Base-by-base conservation (phyloP, 1,140 invertebrate species). In the Saccostrea glomerata region DNA sequence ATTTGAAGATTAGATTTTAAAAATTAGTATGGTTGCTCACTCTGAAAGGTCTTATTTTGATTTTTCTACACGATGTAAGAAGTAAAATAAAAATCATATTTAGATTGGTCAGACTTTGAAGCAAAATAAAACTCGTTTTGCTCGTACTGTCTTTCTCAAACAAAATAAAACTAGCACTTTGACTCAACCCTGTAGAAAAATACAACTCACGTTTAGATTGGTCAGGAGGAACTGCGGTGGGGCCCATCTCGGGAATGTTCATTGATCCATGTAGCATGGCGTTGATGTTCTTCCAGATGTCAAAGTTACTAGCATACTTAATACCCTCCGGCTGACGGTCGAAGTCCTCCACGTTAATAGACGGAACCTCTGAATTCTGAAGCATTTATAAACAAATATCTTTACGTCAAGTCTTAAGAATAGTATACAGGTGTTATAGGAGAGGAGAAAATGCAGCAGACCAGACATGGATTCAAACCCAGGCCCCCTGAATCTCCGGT, bases 241-340 rank as follows among this genome's bases (percentile, higher is more conserved):
- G 70, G 7, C 90, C 91, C 58, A 95, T 77, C 86, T 95, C 95
- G 17, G 70, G 25, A 30, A 77, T 30, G 9, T 36, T 77, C 23
- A 95, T 87, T 0, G 94, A 92, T 90, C 95, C 95, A 77, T 95
- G 94, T n/a, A 95, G 91, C 73, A 95, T 90, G 30, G 95, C 94
- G 90, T 95, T 95, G 56, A 95, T 94, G 13, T 92, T 89, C 63
- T 94, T 92, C 85, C 95, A 93, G 60, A 95, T 92, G 47, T 95
- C 95, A 60, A 89, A 66, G 82, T 93, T 91, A 60, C 85, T 89
- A 25, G 86, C 77, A 70, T 86, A 88, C 36, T 86, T 90, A 11
- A 86, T 77, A 54, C 47, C 88, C 40, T 25, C 90, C 40, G 66
- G 63, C 40, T 86, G 83, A 56, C 66, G 85, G 17, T 93, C 92